Evolutionary conservation across 2,797 vertebrate genomes (phyloP), one percentile per base, ranked within the genome.

Genomic region (Poecilia velifera): DNA sequence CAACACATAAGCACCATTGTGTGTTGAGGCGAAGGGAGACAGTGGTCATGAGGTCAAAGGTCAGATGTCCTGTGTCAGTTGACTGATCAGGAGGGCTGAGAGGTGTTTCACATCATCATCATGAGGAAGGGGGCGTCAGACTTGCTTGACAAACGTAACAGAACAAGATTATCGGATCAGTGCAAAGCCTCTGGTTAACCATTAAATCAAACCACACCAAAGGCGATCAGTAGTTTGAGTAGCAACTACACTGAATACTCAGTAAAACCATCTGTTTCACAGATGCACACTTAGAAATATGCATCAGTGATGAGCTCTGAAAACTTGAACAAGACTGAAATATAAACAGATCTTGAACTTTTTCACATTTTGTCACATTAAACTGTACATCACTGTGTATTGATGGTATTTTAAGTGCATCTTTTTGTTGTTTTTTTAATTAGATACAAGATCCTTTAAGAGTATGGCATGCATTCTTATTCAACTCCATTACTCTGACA

Each of bases 41-140:
- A 72, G 72, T 82, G 79, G 76, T 83, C 77, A 82, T 68, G 71
- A 82, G 76, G 87, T 87, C 83, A 88, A 79, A 86, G 64, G 79
- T 3, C 79, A 83, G 55, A 18, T 41, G 79, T 77, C 70, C 34
- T 12, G 41, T 74, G 84, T 87, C 91, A 85, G 73, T 74, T 81
- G 74, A 78, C 76, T 71, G 66, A 71, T 86, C 73, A 80, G 51
- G 71, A 84, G 57, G 47, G 70, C 76, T 64, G 64, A 75, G 74
- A 55, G 76, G 75, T 13, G 0, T 82, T 88, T 80, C 0, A 75
- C 82, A 78, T 84, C 2, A 82, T 74, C 78, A 78, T 72, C 14
- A 72, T n/a, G 70, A 82, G 41, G 68, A 74, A 74, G 8, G 73
- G 53, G 31, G 34, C 31, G 53, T 77, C 49, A 70, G 16, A 41